Evolutionary conservation across 2,113 vertebrate genomes (phyloP), one percentile per base, ranked within the genome.

Genomic region (Nibea coibor): DNA sequence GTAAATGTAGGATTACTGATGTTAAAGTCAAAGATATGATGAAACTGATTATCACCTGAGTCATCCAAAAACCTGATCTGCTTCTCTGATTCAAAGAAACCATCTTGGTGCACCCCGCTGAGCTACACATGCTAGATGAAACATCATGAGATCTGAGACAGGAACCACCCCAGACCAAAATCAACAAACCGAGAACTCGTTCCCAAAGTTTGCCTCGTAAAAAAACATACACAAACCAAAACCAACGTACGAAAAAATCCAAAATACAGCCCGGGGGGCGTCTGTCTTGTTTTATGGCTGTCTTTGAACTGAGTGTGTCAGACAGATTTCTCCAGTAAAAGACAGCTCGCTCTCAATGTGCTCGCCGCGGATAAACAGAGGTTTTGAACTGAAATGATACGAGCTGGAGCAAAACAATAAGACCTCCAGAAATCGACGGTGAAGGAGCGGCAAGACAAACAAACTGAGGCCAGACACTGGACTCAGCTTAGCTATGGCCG

Each of bases 391-490:
- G 61, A 75, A 81, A 77, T 72, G 80, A 92, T 88, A 48, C 78
- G 81, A 92, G 74, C 78, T 78, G 72, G 83, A 92, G 88, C 83
- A 87, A 86, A 88, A 84, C 87, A 88, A 91, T 81, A 87, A 83
- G 72, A 81, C 72, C 84, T 72, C 80, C 81, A 84, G 67, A 84
- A 89, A 86, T 65, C 72, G 53, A 26, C 26, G 19, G 87, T 50
- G 80, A 88, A 75, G 72, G 82, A 78, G 79, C 7, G 70, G 72
- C 53, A 80, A 82, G 80, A 83, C 87, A 91, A 92, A 92, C 79
- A 91, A 88, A 83, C 78, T 11, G 54, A 78, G 73, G 80, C 81
- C 73, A 85, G 87, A 77, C 58, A 31, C n/a, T 4, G 80, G 75
- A 79, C 74, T 72, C 67, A 9, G 67, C 74, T 72, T 64, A 10